phyloP scores from a whole-genome alignment of 92 coral and sea anemone species.

The Porites divaricata region DNA sequence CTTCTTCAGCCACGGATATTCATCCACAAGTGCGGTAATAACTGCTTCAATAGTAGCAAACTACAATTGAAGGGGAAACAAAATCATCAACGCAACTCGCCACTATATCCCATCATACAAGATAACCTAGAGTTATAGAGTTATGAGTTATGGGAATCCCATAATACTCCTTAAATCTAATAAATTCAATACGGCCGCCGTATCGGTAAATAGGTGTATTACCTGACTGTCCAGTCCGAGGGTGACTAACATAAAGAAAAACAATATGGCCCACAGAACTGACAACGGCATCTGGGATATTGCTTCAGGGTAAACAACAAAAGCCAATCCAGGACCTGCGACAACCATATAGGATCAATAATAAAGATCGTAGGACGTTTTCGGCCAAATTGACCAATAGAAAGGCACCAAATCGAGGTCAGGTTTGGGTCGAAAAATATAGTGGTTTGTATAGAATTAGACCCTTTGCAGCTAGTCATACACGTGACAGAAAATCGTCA shows the following conservation, averaged over 20 bases:
- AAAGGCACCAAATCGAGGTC: too few relatives aligned
- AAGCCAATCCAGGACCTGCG: constrained; percentile 76
- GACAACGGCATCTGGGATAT: constrained; percentile 79
- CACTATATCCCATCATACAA: too few relatives aligned
- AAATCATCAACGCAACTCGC: neutral
- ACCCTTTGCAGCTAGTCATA: too few relatives aligned
- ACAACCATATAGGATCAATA: neutral
- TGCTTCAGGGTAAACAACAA: constrained; percentile 78
- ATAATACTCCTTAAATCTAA: too few relatives aligned
- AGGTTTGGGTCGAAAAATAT: too few relatives aligned
- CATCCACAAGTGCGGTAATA: constrained; percentile 80
- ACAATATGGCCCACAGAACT: constrained; percentile 73
- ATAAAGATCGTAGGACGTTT: too few relatives aligned
- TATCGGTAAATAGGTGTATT: neutral
- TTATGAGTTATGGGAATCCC: too few relatives aligned
- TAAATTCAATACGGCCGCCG: too few relatives aligned
- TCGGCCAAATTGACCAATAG: too few relatives aligned
- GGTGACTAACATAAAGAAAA: constrained; percentile 71
- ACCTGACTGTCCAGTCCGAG: constrained; percentile 72
- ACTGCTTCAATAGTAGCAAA: constrained; percentile 86
- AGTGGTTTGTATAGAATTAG: too few relatives aligned
- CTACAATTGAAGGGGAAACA: constrained; percentile 26
- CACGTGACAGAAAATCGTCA: too few relatives aligned
- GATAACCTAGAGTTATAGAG: too few relatives aligned
- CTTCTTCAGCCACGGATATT: constrained; percentile 60